Conservation (phyloP, 2,888 invertebrate genomes). For the Tetropium fuscum region DNA sequence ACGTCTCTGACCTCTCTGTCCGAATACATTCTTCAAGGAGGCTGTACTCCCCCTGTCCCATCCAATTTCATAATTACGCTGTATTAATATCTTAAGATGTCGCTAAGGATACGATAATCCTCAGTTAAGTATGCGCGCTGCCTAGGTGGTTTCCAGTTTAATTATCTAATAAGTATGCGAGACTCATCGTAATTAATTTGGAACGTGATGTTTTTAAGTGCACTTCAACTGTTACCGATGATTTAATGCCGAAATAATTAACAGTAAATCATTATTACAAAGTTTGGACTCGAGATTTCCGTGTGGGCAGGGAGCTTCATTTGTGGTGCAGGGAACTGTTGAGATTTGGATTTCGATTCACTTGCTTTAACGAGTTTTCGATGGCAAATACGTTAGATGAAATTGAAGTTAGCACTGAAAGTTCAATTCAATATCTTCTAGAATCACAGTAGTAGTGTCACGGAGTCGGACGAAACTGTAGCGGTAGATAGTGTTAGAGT, state of each 20-base stretch:
- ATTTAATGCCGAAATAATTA: constrained; percentile 42
- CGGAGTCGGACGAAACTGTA: no score
- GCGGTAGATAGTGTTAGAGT: no score
- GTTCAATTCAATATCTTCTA: no score
- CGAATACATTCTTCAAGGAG: constrained; percentile 27
- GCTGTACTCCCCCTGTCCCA: constrained; percentile 32
- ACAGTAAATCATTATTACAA: constrained; percentile 30
- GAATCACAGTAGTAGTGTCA: no score
- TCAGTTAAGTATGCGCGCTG: constrained; percentile 45
- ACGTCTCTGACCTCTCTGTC: neutral
- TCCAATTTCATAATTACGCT: constrained; percentile 61
- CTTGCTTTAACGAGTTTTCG: no score
- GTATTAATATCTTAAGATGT: constrained; percentile 63
- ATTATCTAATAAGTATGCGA: constrained; percentile 54
- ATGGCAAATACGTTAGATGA: no score
- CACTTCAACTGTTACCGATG: constrained; percentile 38
- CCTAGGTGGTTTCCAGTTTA: constrained; percentile 48
- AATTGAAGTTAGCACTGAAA: no score
- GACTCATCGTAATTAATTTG: constrained; percentile 47
- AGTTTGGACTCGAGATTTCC: constrained; percentile 1
- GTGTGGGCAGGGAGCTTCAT: no score
- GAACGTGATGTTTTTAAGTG: constrained; percentile 42
- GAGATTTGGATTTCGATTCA: no score
- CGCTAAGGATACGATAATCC: constrained; percentile 60
- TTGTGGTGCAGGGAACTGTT: no score